Evolutionary conservation across 2,797 vertebrate genomes (phyloP), one percentile per base, ranked within the genome.

Genomic region (Xiphorhynchus erythropygius): DNA sequence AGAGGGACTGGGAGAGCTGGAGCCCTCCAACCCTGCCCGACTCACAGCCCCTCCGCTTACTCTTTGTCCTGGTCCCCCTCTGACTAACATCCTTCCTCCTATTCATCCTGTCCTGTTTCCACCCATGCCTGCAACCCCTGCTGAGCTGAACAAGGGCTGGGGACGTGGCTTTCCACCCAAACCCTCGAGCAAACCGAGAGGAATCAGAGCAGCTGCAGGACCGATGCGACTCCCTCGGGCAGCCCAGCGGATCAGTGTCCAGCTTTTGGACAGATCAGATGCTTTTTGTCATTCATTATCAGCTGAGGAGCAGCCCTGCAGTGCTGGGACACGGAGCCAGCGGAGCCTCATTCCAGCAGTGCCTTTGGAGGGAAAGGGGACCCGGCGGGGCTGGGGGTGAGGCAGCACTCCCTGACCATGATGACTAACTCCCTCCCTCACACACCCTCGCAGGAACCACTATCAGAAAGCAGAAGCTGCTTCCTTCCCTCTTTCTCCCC

Each of bases 401-500:
- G 13, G 87, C 84, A 37, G 86, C 46, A 4, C 49, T 24, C 28
- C 9, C 33, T 57, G 88, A 53, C 81, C 46, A 0, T 0, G 2
- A 9, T 33, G 91, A 92, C 83, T 87, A 55, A 65, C 75, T 65
- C 30, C 2, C 87, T 84, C 70, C 86, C 39, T 39, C 33, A 23
- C 91, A 62, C 80, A 25, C 87, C 57, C 92, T 63, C 50, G 24
- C 82, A 84, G 87, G 71, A 95, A 67, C 85, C 5, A 1, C 83
- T 33, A 21, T 52, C 86, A 47, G 89, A 90, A 96, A 97, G 94
- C 93, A 94, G 95, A 96, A 96, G 94, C 84, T 85, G 55, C 2
- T 88, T 95, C 62, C 95, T 96, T 97, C 93, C 93, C 78, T 74
- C 60, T 92, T 32, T 18, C 70, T 93, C 81, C 90, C 41, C 87